Evolutionary conservation across 1,140 invertebrate species (phyloP).

Genomic region (Stegodyphus mimosarum): DNA sequence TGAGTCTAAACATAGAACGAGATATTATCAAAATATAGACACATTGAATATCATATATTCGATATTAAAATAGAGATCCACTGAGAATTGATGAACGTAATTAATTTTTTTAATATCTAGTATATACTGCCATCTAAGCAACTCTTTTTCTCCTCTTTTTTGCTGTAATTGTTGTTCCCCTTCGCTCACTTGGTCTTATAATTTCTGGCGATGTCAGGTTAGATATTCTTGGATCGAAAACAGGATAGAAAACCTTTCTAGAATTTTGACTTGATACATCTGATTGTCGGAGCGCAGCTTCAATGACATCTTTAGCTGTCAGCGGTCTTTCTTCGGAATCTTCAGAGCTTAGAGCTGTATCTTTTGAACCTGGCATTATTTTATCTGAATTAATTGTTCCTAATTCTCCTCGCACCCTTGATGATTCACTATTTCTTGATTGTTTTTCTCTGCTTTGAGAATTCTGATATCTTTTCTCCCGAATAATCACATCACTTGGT

Average conservation of each 20-base stretch:
- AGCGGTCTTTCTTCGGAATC: not conserved
- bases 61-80: too few relatives aligned
- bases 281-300: conserved; percentile 9
- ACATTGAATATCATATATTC: too few relatives aligned
- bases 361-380: not conserved
- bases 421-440: not conserved
- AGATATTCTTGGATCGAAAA: conserved; percentile 19
- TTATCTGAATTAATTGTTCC: not conserved
- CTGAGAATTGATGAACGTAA: too few relatives aligned
- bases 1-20: too few relatives aligned
- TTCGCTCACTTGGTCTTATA: conserved; percentile 35
- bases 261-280: not conserved
- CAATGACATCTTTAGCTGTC: conserved; percentile 38
- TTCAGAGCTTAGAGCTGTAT: too few relatives aligned
- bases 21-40: too few relatives aligned
- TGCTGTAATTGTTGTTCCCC: conserved; percentile 31
- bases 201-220: conserved; percentile 46
- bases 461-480: not conserved
- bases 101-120: too few relatives aligned
- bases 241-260: conserved; percentile 36
- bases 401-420: not conserved
- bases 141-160: conserved; percentile 7
- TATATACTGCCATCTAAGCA: not conserved
- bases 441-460: not conserved
- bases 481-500: not conserved